A percentile compares a stretch with the other conserved stretches of the same genome.
These are phyloP conservation scores for Ormyrus labotus DNA, from an alignment of 2,888 invertebrate species.

Conservation along the genomic window DNA sequence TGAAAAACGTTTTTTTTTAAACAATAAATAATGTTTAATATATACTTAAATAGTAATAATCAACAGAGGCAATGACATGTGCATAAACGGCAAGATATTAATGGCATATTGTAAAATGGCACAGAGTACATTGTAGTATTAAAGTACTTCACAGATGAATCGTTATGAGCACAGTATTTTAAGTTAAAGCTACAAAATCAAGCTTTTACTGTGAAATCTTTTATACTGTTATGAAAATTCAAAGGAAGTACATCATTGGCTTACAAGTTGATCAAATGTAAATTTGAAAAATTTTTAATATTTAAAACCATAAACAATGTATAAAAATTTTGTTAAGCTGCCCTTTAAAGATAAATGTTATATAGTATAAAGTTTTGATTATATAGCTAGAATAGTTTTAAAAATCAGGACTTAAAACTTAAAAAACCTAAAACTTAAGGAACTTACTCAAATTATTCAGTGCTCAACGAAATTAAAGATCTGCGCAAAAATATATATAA, in stretches of 20 bases:
- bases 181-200: constrained; percentile 6
- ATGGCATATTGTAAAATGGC: constrained; percentile 53
- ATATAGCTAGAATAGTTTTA: no score
- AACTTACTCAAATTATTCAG: constrained; percentile 66
- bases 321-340: neutral
- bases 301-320: neutral
- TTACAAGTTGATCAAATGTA: no score
- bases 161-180: no score
- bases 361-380: no score
- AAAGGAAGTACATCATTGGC: neutral
- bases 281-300: neutral
- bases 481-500: constrained; percentile 65
- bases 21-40: neutral
- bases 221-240: neutral
- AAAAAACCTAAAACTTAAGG: constrained; percentile 55
- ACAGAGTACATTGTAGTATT: constrained; percentile 29
- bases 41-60: constrained; percentile 17
- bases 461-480: constrained; percentile 68
- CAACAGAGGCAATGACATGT: constrained; percentile 39
- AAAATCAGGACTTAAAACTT: no score
- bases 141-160: neutral
- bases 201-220: neutral
- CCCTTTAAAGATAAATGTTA: neutral
- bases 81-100: constrained; percentile 47
- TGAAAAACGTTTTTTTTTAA: constrained; percentile 4